phyloP scores from a whole-genome alignment of 2,888 invertebrate species.

The Cetonia aurata region DNA sequence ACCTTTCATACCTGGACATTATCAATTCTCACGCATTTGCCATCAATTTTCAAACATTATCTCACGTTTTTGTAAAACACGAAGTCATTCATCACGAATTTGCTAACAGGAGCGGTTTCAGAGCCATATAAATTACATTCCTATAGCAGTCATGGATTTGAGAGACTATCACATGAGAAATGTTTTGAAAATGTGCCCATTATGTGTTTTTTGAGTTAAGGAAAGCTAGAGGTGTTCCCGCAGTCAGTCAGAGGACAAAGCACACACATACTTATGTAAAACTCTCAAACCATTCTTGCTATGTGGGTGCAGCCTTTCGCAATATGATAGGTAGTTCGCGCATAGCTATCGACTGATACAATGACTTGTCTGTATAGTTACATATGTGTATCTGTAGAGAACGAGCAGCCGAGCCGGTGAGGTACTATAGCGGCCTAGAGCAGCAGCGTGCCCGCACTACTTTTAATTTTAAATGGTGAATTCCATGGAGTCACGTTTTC shows the following conservation, averaged over 20 bases:
- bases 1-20: no score
- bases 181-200: no score
- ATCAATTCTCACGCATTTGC: no score
- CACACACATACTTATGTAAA: constrained; percentile 40
- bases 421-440: constrained; percentile 11
- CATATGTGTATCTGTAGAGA: not conserved
- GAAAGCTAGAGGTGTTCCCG: constrained; percentile 19
- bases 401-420: constrained; percentile 8
- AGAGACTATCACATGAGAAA: no score
- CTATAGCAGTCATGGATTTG: no score
- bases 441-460: constrained; percentile 51
- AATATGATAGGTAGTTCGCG: constrained; percentile 54
- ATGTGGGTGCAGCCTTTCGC: constrained; percentile 57
- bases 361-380: constrained; percentile 43
- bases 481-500: constrained; percentile 53
- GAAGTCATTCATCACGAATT: constrained; percentile 21
- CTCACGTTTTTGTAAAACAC: constrained; percentile 2
- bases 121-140: no score
- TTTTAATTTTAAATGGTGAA: constrained; percentile 56
- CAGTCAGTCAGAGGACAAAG: constrained; percentile 8
- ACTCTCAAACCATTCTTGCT: constrained; percentile 51
- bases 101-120: not conserved
- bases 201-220: constrained; percentile 1
- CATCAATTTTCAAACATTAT: no score
- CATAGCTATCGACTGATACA: constrained; percentile 53